Evolutionary conservation across 2,797 vertebrate species (phyloP).

Genomic region (Rhinoraja longicauda): DNA sequence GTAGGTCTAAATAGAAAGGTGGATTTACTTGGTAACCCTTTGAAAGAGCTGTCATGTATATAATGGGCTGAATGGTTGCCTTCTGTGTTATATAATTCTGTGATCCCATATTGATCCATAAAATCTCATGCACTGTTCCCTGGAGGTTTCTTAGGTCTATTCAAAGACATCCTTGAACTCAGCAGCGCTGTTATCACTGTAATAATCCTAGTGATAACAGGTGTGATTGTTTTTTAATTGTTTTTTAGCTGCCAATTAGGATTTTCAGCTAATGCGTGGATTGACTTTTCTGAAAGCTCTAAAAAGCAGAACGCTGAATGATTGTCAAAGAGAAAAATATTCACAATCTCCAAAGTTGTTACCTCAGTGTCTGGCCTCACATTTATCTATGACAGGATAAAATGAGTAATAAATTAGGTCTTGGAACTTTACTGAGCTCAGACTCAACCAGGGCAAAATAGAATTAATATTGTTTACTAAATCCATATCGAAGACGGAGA

Average conservation of each 20-base stretch:
- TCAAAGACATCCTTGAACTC: neutral
- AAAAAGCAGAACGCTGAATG: neutral
- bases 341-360: neutral
- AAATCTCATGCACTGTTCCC: neutral
- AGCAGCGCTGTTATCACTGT: neutral
- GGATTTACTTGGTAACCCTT: neutral
- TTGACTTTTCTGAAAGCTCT: neutral
- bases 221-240: neutral
- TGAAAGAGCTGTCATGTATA: neutral
- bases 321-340: neutral
- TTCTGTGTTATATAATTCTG: neutral
- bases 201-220: neutral
- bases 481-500: no score
- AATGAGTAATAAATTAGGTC: neutral
- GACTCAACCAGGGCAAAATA: neutral
- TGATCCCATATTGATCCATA: neutral
- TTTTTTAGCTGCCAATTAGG: neutral
- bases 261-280: neutral
- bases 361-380: neutral
- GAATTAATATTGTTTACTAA: neutral
- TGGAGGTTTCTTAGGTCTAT: neutral
- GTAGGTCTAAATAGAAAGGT: neutral
- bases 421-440: neutral
- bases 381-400: neutral
- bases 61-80: neutral